Conservation (phyloP, 2,888 invertebrate species). For the Pheosia gnoma region DNA sequence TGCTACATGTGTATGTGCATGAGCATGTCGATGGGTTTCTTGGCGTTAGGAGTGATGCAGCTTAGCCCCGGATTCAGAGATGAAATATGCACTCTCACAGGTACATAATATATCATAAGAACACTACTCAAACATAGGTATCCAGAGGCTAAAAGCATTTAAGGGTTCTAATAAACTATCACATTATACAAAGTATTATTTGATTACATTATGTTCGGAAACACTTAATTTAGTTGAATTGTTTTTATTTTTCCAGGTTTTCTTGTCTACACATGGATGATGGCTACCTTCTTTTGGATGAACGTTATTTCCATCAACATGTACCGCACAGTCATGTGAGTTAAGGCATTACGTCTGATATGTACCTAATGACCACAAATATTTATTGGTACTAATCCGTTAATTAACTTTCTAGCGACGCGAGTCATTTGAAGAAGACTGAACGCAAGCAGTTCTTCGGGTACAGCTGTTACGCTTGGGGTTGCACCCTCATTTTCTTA, state of each 20-base stretch:
- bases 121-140: too few relatives aligned
- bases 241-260: slow-evolving; percentile 71
- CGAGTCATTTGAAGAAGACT: slow-evolving; percentile 67
- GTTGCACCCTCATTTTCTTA: slow-evolving; percentile 81
- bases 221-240: background rate
- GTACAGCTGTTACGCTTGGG: slow-evolving; percentile 86
- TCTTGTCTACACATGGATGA: slow-evolving; percentile 84
- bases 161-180: background rate
- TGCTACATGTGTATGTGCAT: slow-evolving; percentile 86
- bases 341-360: slow-evolving; percentile 34
- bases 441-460: slow-evolving; percentile 79
- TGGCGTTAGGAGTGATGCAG: slow-evolving; percentile 84
- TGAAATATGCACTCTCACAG: slow-evolving; percentile 79
- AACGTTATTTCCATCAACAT: slow-evolving; percentile 88
- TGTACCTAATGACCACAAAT: background rate
- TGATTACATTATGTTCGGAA: background rate
- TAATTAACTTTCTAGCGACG: slow-evolving; percentile 50
- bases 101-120: slow-evolving; percentile 49
- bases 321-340: slow-evolving; percentile 87
- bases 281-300: slow-evolving; percentile 89
- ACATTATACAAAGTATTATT: background rate
- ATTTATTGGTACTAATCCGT: background rate
- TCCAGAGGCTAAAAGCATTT: background rate
- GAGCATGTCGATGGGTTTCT: slow-evolving; percentile 84
- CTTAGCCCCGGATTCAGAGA: slow-evolving; percentile 64